phyloP scores from a whole-genome alignment of 2,113 vertebrate genomes.

The Silurus glanis region DNA sequence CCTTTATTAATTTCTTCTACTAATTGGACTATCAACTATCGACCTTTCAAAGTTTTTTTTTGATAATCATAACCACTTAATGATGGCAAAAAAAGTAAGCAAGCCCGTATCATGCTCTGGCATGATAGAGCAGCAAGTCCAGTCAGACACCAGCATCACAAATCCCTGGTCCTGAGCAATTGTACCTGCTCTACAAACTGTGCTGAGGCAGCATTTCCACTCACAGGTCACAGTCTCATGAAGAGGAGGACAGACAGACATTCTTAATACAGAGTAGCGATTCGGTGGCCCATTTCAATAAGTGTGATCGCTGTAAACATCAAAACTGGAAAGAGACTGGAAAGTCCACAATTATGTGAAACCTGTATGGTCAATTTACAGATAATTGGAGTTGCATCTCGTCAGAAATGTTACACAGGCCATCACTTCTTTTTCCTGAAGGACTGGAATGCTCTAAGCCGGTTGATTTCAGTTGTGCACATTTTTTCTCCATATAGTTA shows the following conservation, averaged over 20 bases:
- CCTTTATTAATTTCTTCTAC: not conserved
- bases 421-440: not conserved
- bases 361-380: not conserved
- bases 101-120: not conserved
- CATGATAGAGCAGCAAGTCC: not conserved
- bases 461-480: not conserved
- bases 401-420: not conserved
- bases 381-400: not conserved
- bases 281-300: not conserved
- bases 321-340: not conserved
- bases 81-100: not conserved
- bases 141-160: not conserved
- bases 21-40: not conserved
- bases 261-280: not conserved
- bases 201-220: not conserved
- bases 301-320: not conserved
- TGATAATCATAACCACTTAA: not conserved
- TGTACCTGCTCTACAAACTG: not conserved
- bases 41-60: not conserved
- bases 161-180: not conserved
- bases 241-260: not conserved
- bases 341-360: not conserved
- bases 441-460: not conserved
- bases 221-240: not conserved
- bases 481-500: not conserved